phyloP scores from a whole-genome alignment of 1,140 invertebrate genomes.

The Nylanderia fulva region DNA sequence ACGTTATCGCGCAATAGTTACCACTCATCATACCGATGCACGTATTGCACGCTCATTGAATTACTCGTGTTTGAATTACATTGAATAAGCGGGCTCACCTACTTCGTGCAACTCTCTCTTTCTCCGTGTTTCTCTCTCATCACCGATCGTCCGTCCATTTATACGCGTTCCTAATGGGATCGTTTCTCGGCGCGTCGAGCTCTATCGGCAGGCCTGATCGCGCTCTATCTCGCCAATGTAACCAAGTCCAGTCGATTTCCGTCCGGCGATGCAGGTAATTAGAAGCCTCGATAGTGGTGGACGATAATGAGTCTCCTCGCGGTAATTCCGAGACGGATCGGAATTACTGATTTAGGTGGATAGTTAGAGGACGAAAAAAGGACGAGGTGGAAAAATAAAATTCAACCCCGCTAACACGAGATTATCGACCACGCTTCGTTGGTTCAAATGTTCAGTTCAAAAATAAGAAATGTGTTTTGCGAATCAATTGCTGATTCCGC shows the following conservation, averaged over 20 bases:
- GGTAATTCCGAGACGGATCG: slow-evolving; percentile 13
- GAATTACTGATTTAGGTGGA: slow-evolving; percentile 19
- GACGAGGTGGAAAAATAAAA: too few relatives aligned
- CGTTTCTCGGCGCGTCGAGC: not conserved
- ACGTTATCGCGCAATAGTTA: not conserved
- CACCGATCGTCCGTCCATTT: not conserved
- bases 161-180: slow-evolving; percentile 27
- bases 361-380: too few relatives aligned
- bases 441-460: not conserved
- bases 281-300: not conserved
- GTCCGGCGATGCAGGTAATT: slow-evolving; percentile 19
- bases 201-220: slow-evolving; percentile 21
- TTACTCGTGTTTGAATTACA: slow-evolving; percentile 38
- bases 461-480: not conserved
- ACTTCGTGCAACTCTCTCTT: not conserved
- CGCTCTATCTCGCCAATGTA: not conserved
- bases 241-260: slow-evolving; percentile 5
- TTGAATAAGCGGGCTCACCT: slow-evolving; percentile 21
- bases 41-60: slow-evolving; percentile 25
- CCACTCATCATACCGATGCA: not conserved
- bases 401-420: too few relatives aligned
- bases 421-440: not conserved
- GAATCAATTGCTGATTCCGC: too few relatives aligned
- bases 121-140: not conserved
- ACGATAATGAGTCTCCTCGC: slow-evolving; percentile 22